Evolutionary conservation across 1,140 invertebrate species (phyloP), one percentile per base, ranked within the genome.

Genomic region (Anthonomus grandis): DNA sequence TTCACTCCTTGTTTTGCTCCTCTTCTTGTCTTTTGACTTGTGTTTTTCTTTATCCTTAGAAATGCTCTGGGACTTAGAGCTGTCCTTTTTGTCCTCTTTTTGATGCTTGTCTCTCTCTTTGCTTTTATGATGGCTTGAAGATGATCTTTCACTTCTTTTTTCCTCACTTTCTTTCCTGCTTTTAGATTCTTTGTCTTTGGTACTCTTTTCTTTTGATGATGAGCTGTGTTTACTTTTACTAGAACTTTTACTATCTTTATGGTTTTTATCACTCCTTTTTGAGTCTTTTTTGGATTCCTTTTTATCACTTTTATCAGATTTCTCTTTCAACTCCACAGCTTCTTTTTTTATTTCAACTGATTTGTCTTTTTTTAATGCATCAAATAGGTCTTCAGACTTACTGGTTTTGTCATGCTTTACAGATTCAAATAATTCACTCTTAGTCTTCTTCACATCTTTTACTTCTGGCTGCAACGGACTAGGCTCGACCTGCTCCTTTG

Each of bases 361-460:
- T n/a, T n/a, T n/a, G n/a, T n/a, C n/a, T n/a, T n/a, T n/a, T n/a
- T n/a, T n/a, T n/a, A n/a, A n/a, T n/a, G n/a, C n/a, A n/a, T n/a
- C n/a, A n/a, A n/a, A n/a, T 13, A n/a, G 12, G 13, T 17, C 19
- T 34, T 42, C 17, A 45, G 49, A 39, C 19, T 37, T 8, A 18
- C 39, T 50, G n/a, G 12, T 6, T n/a, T 22, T 37, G 4, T 17
- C 22, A n/a, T 51, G 17, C 17, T 19, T 19, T 8, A n/a, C 21
- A 13, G 24, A 9, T n/a, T 66, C 54, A 42, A 41, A 64, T n/a
- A 41, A 58, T 57, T 56, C 18, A n/a, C n/a, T n/a, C n/a, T n/a
- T n/a, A n/a, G n/a, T n/a, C n/a, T n/a, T n/a, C n/a, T n/a, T n/a
- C n/a, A n/a, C 22, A 21, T 36, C 44, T 9, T 21, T 44, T 8